These are phyloP conservation scores for Diachasma alloeum DNA, from an alignment of 1,140 invertebrate genomes.

Conservation along the genomic window DNA sequence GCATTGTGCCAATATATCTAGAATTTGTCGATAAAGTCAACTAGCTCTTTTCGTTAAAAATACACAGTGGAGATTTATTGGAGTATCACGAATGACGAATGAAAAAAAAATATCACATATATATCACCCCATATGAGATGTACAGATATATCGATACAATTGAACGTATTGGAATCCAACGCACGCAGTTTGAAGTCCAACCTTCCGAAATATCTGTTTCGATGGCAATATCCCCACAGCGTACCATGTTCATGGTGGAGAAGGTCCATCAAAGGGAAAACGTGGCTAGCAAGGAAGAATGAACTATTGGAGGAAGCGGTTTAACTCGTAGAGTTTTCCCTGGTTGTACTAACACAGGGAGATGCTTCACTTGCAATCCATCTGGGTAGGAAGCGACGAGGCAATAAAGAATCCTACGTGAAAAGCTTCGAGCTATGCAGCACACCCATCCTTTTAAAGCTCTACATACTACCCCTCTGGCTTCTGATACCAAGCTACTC, in stretches of 20 bases:
- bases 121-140: background rate
- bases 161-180: background rate
- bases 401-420: conserved; percentile 30
- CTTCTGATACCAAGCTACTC: background rate
- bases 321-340: background rate
- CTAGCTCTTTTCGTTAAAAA: background rate
- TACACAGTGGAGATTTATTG: background rate
- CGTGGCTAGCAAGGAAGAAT: background rate
- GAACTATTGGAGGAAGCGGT: background rate
- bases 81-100: background rate
- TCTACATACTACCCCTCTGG: background rate
- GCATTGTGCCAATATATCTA: background rate
- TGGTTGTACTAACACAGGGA: background rate
- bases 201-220: background rate
- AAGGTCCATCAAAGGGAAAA: conserved; percentile 17
- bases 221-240: background rate
- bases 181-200: background rate
- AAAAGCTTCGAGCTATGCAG: conserved; percentile 25
- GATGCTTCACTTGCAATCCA: conserved; percentile 22
- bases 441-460: conserved; percentile 20
- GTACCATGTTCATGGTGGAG: background rate
- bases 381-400: conserved; percentile 24
- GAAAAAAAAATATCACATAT: background rate
- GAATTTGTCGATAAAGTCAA: conserved; percentile 1
- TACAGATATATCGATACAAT: background rate